phyloP scores from a whole-genome alignment of 1,140 invertebrate genomes.

The Trissolcus basalis region DNA sequence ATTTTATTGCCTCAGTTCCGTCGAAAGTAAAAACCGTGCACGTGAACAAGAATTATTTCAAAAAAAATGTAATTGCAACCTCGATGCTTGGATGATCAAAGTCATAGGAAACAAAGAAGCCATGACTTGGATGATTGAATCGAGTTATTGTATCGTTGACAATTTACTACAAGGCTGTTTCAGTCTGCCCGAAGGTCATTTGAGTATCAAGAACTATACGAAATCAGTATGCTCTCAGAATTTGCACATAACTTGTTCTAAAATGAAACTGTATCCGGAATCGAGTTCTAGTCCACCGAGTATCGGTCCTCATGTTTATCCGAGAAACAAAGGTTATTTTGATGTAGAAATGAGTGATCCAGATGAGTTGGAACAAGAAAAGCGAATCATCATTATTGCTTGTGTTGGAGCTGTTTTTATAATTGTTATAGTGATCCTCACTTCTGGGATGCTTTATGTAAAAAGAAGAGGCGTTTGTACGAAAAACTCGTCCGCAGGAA shows the following conservation, averaged over 20 bases:
- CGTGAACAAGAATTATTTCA: conserved; percentile 81
- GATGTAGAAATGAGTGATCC: conserved; percentile 72
- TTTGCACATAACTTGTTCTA: conserved; percentile 64
- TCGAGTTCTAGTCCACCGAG: conserved; percentile 70
- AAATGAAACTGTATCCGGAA: conserved; percentile 60
- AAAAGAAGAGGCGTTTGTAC: conserved; percentile 77
- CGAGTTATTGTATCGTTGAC: conserved; percentile 81
- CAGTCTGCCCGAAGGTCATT: conserved; percentile 79
- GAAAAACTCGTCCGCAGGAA: conserved; percentile 68
- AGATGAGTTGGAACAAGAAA: conserved; percentile 71
- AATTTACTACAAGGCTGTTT: conserved; percentile 79
- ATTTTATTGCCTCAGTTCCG: conserved; percentile 76
- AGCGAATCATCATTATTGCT: conserved; percentile 73
- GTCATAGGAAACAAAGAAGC: conserved; percentile 72
- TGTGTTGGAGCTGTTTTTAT: conserved; percentile 75
- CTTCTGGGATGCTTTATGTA: conserved; percentile 77
- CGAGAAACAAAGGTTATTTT: conserved; percentile 68
- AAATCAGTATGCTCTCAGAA: conserved; percentile 77
- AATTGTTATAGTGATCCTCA: conserved; percentile 74
- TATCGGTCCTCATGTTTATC: conserved; percentile 71
- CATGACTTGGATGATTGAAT: conserved; percentile 73
- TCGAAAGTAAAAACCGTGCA: conserved; percentile 73
- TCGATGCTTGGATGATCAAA: conserved; percentile 77
- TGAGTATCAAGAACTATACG: conserved; percentile 80
- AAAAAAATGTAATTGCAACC: conserved; percentile 79